Evolutionary conservation across 2,113 vertebrate genomes (phyloP).

Genomic region (Paracanthobrama guichenoti): DNA sequence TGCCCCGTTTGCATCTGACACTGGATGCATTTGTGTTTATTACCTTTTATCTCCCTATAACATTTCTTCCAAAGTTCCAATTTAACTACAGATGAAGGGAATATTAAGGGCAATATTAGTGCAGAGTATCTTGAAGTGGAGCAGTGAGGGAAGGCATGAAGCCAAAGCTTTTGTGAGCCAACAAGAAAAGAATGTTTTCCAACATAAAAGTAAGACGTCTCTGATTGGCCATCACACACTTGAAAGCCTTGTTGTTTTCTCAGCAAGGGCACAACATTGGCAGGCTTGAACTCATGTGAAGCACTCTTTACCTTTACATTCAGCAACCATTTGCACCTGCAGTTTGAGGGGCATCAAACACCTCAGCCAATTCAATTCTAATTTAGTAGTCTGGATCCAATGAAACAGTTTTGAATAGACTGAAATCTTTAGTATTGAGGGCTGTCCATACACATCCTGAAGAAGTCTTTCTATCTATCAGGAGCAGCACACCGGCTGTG

Average conservation of each 20-base stretch:
- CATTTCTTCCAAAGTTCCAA: neutral
- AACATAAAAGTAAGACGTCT: neutral
- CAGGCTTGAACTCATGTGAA: neutral
- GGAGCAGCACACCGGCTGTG: neutral
- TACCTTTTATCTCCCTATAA: neutral
- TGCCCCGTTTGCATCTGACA: neutral
- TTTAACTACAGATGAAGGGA: neutral
- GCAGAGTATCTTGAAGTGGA: conserved; percentile 8
- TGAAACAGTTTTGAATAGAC: neutral
- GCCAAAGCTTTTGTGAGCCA: conserved; percentile 13
- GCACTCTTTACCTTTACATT: conserved; percentile 10
- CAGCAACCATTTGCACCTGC: conserved; percentile 4
- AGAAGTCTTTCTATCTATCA: conserved; percentile 40
- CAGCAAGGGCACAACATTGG: conserved; percentile 12
- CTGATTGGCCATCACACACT: conserved; percentile 8
- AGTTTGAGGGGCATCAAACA: neutral
- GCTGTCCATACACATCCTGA: neutral
- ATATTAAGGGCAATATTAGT: conserved; percentile 3
- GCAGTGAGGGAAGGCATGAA: neutral
- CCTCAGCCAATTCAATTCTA: neutral
- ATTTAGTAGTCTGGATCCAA: neutral
- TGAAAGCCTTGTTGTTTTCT: conserved; percentile 8
- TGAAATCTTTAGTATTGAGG: neutral
- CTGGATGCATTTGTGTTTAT: neutral
- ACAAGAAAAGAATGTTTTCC: neutral